phyloP scores from a whole-genome alignment of 2,113 vertebrate genomes.

The Ictalurus punctatus region DNA sequence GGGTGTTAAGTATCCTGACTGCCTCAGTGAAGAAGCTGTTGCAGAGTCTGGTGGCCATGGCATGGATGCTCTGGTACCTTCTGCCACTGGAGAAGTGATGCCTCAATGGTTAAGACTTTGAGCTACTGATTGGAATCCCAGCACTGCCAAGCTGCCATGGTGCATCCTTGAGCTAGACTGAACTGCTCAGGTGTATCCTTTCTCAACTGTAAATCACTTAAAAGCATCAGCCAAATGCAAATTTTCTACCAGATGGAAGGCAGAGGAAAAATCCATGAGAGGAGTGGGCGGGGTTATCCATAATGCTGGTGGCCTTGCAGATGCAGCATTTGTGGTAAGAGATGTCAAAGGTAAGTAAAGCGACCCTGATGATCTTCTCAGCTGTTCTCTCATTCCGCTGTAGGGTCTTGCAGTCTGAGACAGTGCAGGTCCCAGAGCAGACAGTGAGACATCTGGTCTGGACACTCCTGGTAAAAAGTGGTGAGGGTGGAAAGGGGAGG shows the following conservation, averaged over 20 bases:
- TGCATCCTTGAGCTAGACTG: neutral
- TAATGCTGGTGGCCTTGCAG: neutral
- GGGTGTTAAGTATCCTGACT: neutral
- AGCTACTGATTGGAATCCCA: neutral
- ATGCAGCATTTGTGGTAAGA: slow-evolving; percentile 10
- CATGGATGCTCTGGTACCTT: neutral
- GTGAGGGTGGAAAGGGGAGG: neutral
- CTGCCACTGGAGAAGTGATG: neutral
- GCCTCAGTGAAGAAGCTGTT: neutral
- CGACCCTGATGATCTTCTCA: neutral
- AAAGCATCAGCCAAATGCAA: neutral
- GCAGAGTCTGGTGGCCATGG: neutral
- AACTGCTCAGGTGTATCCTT: neutral
- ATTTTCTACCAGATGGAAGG: slow-evolving; percentile 2
- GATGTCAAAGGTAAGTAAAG: neutral
- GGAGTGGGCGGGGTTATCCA: neutral
- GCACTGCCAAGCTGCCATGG: neutral
- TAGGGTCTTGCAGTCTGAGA: neutral
- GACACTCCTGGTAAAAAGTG: neutral
- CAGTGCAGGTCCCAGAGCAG: neutral
- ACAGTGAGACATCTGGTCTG: slow-evolving; percentile 15
- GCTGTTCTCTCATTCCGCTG: neutral
- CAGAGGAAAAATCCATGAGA: neutral
- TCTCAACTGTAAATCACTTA: neutral
- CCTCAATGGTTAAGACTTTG: neutral